A percentile compares a stretch with the other conserved stretches of the same genome.
Conservation (phyloP, 2,113 vertebrate species). For the Aegotheles bennettii region DNA sequence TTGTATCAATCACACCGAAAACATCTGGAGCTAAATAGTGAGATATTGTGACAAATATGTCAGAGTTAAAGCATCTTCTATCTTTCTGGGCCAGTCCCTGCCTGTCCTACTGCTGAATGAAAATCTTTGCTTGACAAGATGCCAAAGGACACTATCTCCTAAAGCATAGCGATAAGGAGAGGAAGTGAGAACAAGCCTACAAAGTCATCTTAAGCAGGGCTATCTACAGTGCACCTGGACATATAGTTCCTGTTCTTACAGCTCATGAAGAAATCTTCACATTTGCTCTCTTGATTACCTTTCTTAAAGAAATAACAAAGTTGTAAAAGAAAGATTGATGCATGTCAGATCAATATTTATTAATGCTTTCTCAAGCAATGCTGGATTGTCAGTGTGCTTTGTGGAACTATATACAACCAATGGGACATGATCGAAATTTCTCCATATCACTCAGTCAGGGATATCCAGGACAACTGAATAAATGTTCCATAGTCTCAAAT, state of each 20-base stretch:
- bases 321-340: not conserved
- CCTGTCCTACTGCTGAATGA: not conserved
- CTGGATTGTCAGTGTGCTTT: not conserved
- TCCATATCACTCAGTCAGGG: not conserved
- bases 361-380: not conserved
- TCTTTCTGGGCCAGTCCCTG: not conserved
- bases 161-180: not conserved
- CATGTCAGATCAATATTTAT: not conserved
- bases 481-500: not conserved
- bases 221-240: fast-evolving
- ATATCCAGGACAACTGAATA: not conserved
- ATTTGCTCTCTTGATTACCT: not conserved
- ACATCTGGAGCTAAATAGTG: not conserved
- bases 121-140: not conserved
- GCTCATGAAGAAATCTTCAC: not conserved
- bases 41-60: not conserved
- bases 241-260: not conserved
- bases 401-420: not conserved
- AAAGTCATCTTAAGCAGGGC: not conserved
- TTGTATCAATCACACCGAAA: not conserved
- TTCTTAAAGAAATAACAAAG: not conserved
- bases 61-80: not conserved
- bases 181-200: not conserved
- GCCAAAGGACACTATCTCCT: not conserved
- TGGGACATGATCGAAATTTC: not conserved